Evolutionary conservation across 2,113 vertebrate species (phyloP).

Genomic region (Neodon shergylaensis): DNA sequence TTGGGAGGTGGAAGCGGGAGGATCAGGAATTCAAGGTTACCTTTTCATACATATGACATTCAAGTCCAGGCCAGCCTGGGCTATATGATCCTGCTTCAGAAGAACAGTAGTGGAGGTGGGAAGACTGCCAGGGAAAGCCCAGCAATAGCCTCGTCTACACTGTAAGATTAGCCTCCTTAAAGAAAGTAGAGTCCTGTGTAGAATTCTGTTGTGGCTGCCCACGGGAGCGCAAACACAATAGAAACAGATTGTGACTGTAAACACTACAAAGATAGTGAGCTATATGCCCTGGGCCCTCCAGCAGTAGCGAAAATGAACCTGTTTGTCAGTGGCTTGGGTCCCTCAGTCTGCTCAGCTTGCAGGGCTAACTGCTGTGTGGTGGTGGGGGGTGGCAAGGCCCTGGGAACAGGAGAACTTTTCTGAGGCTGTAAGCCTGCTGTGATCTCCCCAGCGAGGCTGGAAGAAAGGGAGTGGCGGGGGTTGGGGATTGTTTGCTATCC

Average conservation of each 20-base stretch:
- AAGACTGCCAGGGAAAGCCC: background rate
- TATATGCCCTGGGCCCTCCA: background rate
- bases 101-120: background rate
- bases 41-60: background rate
- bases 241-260: conserved; percentile 21
- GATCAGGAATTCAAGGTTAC: background rate
- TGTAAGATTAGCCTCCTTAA: background rate
- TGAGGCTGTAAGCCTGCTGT: background rate
- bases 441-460: accelerated
- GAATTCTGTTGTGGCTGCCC: background rate
- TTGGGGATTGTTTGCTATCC: background rate
- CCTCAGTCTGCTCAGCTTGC: background rate
- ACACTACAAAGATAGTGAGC: background rate
- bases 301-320: background rate
- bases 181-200: background rate
- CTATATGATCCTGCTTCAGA: background rate
- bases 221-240: background rate
- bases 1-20: background rate
- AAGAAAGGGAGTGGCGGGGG: background rate
- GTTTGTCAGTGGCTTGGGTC: no score
- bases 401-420: background rate
- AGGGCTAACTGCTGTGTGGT: background rate
- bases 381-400: accelerated
- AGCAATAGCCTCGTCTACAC: background rate
- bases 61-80: background rate